Percentiles rank a stretch among this genome's conserved stretches.
These are phyloP conservation scores for Helostoma temminkii DNA, from an alignment of 2,797 vertebrate genomes.

Conservation along the genomic window DNA sequence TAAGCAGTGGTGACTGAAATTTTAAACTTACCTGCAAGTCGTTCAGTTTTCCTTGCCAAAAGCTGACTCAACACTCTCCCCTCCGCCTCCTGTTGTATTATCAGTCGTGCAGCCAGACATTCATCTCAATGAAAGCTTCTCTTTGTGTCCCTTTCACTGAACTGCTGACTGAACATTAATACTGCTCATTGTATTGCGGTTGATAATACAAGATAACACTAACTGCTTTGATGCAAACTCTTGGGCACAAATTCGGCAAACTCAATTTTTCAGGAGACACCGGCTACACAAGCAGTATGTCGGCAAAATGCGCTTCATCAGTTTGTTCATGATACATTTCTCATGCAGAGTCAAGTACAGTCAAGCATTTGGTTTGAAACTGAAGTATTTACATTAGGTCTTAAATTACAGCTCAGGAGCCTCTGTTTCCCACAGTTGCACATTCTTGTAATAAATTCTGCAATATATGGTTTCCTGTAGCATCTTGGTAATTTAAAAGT, in stretches of 20 bases:
- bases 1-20: not conserved
- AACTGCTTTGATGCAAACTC: not conserved
- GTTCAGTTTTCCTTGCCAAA: constrained; percentile 37
- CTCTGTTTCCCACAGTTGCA: no score
- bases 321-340: not conserved
- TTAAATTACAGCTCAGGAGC: no score
- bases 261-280: constrained; percentile 1
- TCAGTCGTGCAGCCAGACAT: constrained; percentile 18
- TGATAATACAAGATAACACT: constrained; percentile 10
- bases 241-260: not conserved
- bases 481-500: no score
- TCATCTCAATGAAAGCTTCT: constrained; percentile 52
- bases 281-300: not conserved
- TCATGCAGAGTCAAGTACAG: not conserved
- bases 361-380: not conserved
- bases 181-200: constrained; percentile 19
- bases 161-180: constrained; percentile 46
- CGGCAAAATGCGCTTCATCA: not conserved
- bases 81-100: constrained; percentile 23
- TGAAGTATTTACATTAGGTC: no score
- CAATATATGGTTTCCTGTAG: no score
- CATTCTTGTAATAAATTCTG: no score
- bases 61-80: constrained; percentile 42
- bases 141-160: constrained; percentile 23
- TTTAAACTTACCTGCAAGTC: constrained; percentile 54